These are phyloP conservation scores for Acrobasis repandana DNA, from an alignment of 2,888 invertebrate genomes.

Conservation along the genomic window DNA sequence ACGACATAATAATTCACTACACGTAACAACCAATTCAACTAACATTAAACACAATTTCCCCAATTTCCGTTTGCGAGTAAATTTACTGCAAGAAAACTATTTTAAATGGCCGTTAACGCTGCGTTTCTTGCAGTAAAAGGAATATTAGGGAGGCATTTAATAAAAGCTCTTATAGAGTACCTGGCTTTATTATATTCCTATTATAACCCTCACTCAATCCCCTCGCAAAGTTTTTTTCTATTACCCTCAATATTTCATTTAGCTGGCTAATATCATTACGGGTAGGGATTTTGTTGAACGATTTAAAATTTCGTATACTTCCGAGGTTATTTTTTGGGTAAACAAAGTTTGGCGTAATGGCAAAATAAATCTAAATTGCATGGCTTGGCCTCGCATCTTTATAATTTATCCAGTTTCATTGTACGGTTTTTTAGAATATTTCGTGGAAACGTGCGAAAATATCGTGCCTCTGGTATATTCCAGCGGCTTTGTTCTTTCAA, in stretches of 20 bases:
- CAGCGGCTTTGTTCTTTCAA: no score
- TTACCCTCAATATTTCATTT: conserved; percentile 62
- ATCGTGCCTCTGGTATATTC: no score
- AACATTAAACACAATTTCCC: conserved; percentile 7
- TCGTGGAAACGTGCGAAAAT: not conserved
- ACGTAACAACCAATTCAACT: conserved; percentile 11
- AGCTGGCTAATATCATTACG: conserved; percentile 48
- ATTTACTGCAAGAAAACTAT: conserved; percentile 13
- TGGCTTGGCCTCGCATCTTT: conserved; percentile 1
- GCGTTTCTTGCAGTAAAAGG: conserved; percentile 1
- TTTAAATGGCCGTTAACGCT: conserved; percentile 9
- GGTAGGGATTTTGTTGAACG: conserved; percentile 36
- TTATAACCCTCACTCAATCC: conserved; percentile 38
- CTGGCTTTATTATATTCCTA: conserved; percentile 45
- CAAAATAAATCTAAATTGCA: conserved; percentile 12
- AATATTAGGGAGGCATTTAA: conserved; percentile 38
- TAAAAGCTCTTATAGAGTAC: conserved; percentile 43
- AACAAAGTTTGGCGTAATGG: conserved; percentile 22
- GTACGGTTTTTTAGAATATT: not conserved
- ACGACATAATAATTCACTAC: not conserved
- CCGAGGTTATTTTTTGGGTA: conserved; percentile 29
- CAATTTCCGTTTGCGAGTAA: conserved; percentile 13
- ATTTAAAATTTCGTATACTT: conserved; percentile 33
- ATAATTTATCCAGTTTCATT: not conserved
- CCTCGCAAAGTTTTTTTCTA: conserved; percentile 52